Conservation (phyloP, 2,113 vertebrate species). For the Perognathus longimembris region DNA sequence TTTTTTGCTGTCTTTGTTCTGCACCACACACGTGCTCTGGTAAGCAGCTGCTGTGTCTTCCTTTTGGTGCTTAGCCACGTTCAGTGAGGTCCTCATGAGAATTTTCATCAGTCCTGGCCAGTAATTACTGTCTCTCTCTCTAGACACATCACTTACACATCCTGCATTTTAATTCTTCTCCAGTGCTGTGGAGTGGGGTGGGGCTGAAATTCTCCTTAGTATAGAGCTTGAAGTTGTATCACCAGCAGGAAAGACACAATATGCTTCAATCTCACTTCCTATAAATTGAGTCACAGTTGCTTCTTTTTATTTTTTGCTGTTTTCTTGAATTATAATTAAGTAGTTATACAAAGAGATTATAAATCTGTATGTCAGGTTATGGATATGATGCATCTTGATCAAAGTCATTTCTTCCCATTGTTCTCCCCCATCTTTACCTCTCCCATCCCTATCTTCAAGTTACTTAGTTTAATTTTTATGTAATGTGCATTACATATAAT, state of each 20-base stretch:
- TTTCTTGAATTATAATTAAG: no score
- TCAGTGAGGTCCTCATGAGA: constrained; percentile 52
- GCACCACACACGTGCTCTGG: constrained; percentile 37
- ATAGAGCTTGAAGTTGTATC: neutral
- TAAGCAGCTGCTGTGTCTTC: constrained; percentile 58
- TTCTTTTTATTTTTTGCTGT: neutral
- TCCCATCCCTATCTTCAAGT: no score
- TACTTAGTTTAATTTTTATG: no score
- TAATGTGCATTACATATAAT: no score
- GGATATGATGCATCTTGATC: no score
- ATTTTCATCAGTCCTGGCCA: constrained; percentile 65
- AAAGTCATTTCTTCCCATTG: no score
- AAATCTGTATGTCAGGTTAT: no score
- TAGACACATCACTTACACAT: constrained; percentile 8
- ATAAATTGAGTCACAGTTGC: neutral
- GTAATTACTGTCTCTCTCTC: constrained; percentile 56
- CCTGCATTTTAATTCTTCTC: constrained; percentile 66
- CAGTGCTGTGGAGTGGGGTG: neutral
- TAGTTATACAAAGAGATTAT: no score
- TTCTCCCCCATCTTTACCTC: no score
- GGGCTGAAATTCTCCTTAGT: constrained; percentile 13
- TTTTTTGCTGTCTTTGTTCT: constrained; percentile 73
- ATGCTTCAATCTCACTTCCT: neutral
- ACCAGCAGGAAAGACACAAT: neutral
- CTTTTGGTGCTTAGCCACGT: constrained; percentile 30